Evolutionary conservation across 1,140 invertebrate species (phyloP).

Genomic region (Bathynomus jamesi): DNA sequence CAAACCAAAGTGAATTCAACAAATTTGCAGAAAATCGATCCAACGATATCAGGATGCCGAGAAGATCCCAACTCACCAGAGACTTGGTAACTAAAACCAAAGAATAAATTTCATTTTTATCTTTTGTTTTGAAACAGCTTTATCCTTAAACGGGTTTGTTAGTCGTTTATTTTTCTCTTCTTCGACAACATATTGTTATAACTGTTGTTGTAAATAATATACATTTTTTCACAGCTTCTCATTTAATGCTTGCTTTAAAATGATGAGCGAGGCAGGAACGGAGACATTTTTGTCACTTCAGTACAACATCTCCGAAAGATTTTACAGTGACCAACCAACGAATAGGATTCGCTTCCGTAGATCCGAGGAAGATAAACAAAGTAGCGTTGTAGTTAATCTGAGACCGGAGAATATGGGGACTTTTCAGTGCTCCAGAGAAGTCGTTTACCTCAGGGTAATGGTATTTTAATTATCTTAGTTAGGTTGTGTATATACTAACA

Average conservation of each 20-base stretch:
- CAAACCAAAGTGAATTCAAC: slow-evolving; percentile 54
- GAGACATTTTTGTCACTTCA: slow-evolving; percentile 51
- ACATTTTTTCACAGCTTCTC: slow-evolving; percentile 56
- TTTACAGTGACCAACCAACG: slow-evolving; percentile 64
- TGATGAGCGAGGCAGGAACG: slow-evolving; percentile 56
- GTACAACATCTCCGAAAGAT: slow-evolving; percentile 76
- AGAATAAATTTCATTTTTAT: no score
- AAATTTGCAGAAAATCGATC: slow-evolving; percentile 60
- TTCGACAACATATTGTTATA: no score
- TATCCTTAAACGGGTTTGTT: no score
- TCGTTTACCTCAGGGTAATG: slow-evolving; percentile 39
- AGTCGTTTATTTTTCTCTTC: no score
- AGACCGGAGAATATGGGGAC: slow-evolving; percentile 64
- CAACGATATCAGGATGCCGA: slow-evolving; percentile 60
- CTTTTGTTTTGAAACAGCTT: no score
- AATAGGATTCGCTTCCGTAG: slow-evolving; percentile 65
- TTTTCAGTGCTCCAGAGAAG: slow-evolving; percentile 70
- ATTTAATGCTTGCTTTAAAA: slow-evolving; percentile 77
- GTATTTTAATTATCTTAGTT: neutral
- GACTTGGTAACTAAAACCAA: slow-evolving; percentile 65
- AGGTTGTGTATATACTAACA: no score
- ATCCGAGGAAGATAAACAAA: slow-evolving; percentile 43
- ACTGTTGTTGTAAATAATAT: no score
- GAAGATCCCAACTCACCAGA: slow-evolving; percentile 56
- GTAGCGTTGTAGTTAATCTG: slow-evolving; percentile 42